These are phyloP conservation scores for Neolamprologus hecqui DNA, from an alignment of 2,113 vertebrate genomes.

Conservation along the genomic window DNA sequence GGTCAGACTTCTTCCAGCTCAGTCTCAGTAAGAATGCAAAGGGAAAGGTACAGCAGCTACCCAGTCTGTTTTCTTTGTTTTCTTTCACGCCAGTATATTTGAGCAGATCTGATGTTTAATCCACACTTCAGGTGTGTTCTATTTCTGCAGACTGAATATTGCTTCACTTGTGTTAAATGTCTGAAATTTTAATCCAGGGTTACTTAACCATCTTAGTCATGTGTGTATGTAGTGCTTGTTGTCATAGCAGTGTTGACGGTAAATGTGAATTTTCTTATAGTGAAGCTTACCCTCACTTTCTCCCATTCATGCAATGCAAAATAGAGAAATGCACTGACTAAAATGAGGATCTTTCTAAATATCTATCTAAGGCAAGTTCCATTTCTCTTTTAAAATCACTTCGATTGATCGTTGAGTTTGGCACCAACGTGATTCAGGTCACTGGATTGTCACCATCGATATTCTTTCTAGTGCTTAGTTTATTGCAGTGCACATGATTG, in stretches of 20 bases:
- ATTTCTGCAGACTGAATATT: background rate
- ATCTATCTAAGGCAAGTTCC: background rate
- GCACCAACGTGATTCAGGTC: background rate
- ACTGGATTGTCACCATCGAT: background rate
- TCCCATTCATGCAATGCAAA: background rate
- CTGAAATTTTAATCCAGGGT: constrained; percentile 1
- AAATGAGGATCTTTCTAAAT: background rate
- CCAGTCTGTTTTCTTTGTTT: background rate
- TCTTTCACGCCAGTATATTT: background rate
- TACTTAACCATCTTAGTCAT: background rate
- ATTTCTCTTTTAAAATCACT: background rate
- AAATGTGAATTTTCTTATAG: background rate
- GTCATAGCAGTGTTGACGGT: constrained; percentile 4
- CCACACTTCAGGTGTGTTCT: background rate
- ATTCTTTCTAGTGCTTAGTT: background rate
- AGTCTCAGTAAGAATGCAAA: background rate
- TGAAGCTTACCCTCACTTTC: background rate
- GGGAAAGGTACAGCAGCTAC: background rate
- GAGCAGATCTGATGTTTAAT: background rate
- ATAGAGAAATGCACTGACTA: background rate
- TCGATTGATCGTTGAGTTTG: background rate
- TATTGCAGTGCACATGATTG: background rate
- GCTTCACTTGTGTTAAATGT: background rate
- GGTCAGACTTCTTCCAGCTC: background rate
- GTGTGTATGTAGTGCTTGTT: background rate